Conservation (phyloP, 2,113 vertebrate species). For the Noturus placidus region DNA sequence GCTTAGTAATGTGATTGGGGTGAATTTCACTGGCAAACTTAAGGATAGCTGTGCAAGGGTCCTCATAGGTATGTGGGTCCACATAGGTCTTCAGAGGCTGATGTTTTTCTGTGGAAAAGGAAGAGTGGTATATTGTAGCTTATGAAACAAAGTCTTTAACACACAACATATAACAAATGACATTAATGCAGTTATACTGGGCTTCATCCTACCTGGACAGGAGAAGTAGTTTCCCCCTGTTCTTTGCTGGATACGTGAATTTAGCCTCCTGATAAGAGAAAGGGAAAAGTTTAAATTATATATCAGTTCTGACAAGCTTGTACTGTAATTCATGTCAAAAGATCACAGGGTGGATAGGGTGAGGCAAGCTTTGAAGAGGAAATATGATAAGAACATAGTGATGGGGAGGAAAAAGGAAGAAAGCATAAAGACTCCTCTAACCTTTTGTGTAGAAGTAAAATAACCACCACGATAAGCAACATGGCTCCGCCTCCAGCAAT, state of each 20-base stretch:
- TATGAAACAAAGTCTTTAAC: neutral
- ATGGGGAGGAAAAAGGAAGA: constrained; percentile 8
- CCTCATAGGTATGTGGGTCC: constrained; percentile 95
- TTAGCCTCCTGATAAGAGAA: constrained; percentile 74
- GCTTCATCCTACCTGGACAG: constrained; percentile 75
- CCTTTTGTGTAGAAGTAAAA: constrained; percentile 79
- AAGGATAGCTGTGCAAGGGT: constrained; percentile 92
- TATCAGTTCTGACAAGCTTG: constrained; percentile 24
- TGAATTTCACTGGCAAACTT: constrained; percentile 96
- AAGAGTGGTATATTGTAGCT: neutral
- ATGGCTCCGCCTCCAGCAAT: constrained; percentile 66
- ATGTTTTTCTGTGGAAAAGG: constrained; percentile 79
- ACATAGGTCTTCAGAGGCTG: constrained; percentile 94
- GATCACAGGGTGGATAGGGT: constrained; percentile 3
- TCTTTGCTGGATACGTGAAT: constrained; percentile 73
- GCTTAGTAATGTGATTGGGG: constrained; percentile 78
- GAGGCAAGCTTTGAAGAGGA: constrained; percentile 41
- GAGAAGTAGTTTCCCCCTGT: constrained; percentile 88
- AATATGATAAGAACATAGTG: constrained; percentile 47
- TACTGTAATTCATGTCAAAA: constrained; percentile 47
- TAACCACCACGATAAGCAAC: constrained; percentile 67
- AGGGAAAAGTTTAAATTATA: constrained; percentile 49
- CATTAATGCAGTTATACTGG: neutral
- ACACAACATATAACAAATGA: neutral
- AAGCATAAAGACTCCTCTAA: constrained; percentile 58